Evolutionary conservation across 1,140 invertebrate genomes (phyloP).

Genomic region (Olivierus martensii): DNA sequence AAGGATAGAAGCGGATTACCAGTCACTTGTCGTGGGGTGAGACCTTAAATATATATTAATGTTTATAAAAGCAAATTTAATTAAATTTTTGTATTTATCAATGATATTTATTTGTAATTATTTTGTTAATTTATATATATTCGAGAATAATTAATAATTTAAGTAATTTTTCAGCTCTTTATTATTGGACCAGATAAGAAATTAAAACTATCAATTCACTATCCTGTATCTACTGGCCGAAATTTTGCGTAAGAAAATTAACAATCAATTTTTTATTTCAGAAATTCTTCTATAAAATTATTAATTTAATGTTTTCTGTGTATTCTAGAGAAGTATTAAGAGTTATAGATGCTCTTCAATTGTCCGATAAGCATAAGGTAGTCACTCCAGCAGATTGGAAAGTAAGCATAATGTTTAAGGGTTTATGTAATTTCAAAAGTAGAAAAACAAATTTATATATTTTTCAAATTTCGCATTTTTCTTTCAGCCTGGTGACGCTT

Average conservation of each 20-base stretch:
- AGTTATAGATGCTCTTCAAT: constrained; percentile 72
- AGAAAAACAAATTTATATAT: too few species aligned
- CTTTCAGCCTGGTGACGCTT: constrained; percentile 52
- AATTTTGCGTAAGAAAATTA: constrained; percentile 52
- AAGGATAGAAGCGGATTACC: constrained; percentile 56
- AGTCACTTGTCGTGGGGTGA: constrained; percentile 57
- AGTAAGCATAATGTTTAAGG: constrained; percentile 31
- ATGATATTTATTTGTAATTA: too few species aligned
- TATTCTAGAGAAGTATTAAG: constrained; percentile 83
- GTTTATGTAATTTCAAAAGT: too few species aligned
- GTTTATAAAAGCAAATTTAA: too few species aligned
- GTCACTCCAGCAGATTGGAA: constrained; percentile 81
- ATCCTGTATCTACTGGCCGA: constrained; percentile 81
- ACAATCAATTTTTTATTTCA: too few species aligned
- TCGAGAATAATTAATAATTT: too few species aligned
- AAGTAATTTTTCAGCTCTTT: constrained; percentile 41
- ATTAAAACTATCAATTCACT: constrained; percentile 72
- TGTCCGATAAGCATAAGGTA: constrained; percentile 64
- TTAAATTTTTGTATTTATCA: too few species aligned
- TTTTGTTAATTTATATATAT: too few species aligned
- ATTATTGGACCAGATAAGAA: constrained; percentile 75
- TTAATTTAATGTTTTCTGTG: too few species aligned
- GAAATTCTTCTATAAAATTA: too few species aligned
- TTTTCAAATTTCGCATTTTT: background rate
- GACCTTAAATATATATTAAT: background rate